Evolutionary conservation across 2,888 invertebrate species (phyloP).

Genomic region (Atrina japonica): DNA sequence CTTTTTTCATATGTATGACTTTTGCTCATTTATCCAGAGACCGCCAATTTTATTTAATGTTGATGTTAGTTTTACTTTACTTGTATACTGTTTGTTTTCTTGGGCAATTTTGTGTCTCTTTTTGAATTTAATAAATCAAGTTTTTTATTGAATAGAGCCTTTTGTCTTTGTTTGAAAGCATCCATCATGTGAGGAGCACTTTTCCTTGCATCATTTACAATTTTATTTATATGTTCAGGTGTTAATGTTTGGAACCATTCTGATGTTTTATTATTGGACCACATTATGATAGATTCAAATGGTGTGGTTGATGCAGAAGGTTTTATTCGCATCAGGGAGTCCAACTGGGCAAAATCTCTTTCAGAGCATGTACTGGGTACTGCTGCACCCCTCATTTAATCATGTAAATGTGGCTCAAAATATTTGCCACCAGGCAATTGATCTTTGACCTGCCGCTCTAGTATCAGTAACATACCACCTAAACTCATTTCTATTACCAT

Average conservation of each 20-base stretch:
- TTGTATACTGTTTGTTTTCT: too few species aligned
- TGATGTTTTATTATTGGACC: conserved; percentile 43
- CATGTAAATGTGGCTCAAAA: conserved; percentile 10
- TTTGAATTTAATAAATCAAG: neutral
- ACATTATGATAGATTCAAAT: conserved; percentile 40
- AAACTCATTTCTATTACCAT: conserved; percentile 31
- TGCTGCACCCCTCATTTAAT: neutral
- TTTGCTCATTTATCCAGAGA: too few species aligned
- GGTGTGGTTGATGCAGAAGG: conserved; percentile 29
- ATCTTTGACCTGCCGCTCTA: conserved; percentile 42
- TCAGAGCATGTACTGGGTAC: conserved; percentile 22
- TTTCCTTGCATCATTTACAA: conserved; percentile 34
- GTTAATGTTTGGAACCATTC: conserved; percentile 21
- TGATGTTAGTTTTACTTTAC: too few species aligned
- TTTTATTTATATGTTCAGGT: neutral
- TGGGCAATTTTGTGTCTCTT: conserved; percentile 28
- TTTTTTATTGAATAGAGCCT: conserved; percentile 9
- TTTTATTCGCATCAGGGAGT: conserved; percentile 32
- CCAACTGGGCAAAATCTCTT: conserved; percentile 31
- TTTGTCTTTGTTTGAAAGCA: conserved; percentile 13
- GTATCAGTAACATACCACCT: conserved; percentile 24
- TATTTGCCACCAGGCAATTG: conserved; percentile 45
- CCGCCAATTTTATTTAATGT: too few species aligned
- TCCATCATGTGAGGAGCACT: neutral
- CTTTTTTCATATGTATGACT: too few species aligned